Evolutionary conservation across 1,140 invertebrate species (phyloP).

Genomic region (Drosophila elegans): DNA sequence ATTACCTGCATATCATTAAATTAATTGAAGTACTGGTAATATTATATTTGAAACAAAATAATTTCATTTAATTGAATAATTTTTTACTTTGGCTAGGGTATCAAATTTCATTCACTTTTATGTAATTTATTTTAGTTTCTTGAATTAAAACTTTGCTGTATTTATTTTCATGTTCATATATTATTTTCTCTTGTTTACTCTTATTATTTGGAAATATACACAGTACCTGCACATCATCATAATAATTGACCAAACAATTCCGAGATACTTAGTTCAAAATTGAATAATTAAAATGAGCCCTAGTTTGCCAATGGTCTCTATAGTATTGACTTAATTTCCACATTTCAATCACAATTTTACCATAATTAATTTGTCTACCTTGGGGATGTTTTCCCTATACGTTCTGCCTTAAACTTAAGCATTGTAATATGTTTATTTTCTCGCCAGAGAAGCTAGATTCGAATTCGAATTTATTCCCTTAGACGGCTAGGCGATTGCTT

Average conservation of each 20-base stretch:
- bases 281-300: not conserved
- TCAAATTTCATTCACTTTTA: no score
- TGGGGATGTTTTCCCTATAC: not conserved
- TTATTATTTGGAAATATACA: slow-evolving; percentile 14
- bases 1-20: slow-evolving; percentile 7
- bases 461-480: not conserved
- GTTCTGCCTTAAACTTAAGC: slow-evolving; percentile 4
- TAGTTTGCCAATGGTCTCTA: not conserved
- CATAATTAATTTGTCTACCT: not conserved
- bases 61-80: not conserved
- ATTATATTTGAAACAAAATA: slow-evolving; percentile 12
- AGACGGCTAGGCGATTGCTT: slow-evolving; percentile 42
- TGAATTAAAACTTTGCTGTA: not conserved
- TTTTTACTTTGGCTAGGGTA: no score
- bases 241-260: slow-evolving; percentile 8
- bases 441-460: not conserved
- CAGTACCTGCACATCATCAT: slow-evolving; percentile 5
- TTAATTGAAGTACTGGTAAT: slow-evolving; percentile 11
- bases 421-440: not conserved
- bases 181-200: no score
- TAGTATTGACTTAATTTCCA: slow-evolving; percentile 1
- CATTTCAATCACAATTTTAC: slow-evolving; percentile 5
- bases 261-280: slow-evolving; percentile 3
- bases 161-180: no score
- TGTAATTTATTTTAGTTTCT: no score